phyloP scores from a whole-genome alignment of 2,797 vertebrate genomes.

The Hapalemur alaotrensis region DNA sequence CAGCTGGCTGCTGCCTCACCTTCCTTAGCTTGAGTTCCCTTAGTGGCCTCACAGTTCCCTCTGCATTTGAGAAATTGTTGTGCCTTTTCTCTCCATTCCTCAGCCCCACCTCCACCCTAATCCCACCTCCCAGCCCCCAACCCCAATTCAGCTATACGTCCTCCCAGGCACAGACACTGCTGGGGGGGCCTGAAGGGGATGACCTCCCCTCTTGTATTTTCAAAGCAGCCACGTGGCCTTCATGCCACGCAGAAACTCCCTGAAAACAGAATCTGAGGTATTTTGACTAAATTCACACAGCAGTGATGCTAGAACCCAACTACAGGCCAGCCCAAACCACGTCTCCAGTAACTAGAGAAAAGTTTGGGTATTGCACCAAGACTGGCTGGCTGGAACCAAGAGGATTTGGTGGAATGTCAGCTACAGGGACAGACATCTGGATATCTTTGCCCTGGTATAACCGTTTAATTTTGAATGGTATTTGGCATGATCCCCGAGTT shows the following conservation, averaged over 20 bases:
- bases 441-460: not conserved
- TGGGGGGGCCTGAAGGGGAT: not conserved
- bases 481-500: slow-evolving; percentile 42
- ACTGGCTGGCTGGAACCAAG: not conserved
- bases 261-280: not conserved
- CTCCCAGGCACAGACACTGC: not conserved
- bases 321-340: not conserved
- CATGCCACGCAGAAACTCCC: not conserved
- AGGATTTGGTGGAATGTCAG: not conserved
- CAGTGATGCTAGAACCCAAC: not conserved
- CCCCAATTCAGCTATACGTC: rapidly evolving
- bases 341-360: not conserved
- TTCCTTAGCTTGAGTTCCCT: not conserved
- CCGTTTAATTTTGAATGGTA: slow-evolving; percentile 3
- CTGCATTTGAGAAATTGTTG: not conserved
- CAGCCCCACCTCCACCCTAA: rapidly evolving
- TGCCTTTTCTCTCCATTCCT: not conserved
- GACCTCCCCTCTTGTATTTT: not conserved
- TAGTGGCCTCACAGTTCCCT: not conserved
- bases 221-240: not conserved
- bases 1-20: not conserved
- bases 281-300: not conserved
- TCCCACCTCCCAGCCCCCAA: not conserved
- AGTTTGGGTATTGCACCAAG: not conserved
- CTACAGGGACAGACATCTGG: not conserved